Conservation (phyloP, 2,113 vertebrate genomes). For the Cariama cristata region DNA sequence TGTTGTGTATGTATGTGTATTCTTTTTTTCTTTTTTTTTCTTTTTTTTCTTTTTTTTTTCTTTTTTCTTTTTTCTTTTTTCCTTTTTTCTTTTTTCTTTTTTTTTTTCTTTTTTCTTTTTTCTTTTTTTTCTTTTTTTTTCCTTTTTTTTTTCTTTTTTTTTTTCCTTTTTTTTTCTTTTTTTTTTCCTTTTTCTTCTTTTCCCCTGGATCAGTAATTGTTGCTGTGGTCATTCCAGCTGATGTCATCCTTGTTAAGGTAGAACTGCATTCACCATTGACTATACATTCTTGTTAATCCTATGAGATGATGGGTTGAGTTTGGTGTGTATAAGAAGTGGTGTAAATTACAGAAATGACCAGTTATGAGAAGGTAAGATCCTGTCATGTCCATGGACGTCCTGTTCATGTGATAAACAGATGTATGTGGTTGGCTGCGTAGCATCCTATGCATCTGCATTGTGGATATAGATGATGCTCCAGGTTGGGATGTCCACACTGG, state of each 20-base stretch:
- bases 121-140: background rate
- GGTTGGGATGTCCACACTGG: background rate
- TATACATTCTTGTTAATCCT: background rate
- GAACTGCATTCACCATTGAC: no score
- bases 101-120: background rate
- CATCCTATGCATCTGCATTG: background rate
- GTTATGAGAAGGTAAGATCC: background rate
- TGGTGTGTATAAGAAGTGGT: background rate
- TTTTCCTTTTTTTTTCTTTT: background rate
- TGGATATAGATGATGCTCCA: background rate
- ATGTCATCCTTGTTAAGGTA: background rate
- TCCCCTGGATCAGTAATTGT: background rate
- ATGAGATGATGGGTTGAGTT: background rate
- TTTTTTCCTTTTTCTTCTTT: background rate
- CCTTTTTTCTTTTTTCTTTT: background rate
- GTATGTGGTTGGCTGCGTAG: accelerated
- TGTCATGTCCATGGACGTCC: background rate
- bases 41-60: background rate
- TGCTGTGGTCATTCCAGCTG: background rate
- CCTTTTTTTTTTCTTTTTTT: background rate
- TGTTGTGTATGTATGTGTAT: background rate
- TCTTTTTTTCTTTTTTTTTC: no score
- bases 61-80: background rate
- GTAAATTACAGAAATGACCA: background rate
- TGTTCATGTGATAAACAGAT: background rate